Conservation (phyloP, 2,888 invertebrate genomes). For the Podabrus alpinus region DNA sequence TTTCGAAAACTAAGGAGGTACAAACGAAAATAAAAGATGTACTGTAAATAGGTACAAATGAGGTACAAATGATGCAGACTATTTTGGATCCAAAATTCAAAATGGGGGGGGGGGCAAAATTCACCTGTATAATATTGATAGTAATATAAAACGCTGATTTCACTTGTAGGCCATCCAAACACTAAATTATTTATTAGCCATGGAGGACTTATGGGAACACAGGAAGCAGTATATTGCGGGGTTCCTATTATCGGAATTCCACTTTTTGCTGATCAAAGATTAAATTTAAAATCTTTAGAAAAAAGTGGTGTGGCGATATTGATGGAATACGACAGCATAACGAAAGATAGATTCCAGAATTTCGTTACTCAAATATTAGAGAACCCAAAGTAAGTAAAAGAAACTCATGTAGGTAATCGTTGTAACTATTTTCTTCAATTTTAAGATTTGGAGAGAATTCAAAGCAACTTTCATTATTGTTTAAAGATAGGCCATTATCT, state of each 20-base stretch:
- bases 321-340: conserved; percentile 41
- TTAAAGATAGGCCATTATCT: conserved; percentile 62
- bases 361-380: neutral
- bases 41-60: no score
- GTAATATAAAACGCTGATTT: neutral
- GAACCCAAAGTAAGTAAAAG: neutral
- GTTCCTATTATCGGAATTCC: conserved; percentile 54
- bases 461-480: conserved; percentile 54
- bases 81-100: no score
- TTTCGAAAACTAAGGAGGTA: no score
- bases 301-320: conserved; percentile 59
- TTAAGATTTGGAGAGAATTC: neutral
- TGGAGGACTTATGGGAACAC: conserved; percentile 58
- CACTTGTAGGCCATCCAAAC: conserved; percentile 34
- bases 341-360: conserved; percentile 33
- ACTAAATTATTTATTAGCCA: conserved; percentile 60
- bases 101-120: no score
- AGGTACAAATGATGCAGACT: no score
- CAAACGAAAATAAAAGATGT: no score
- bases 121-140: no score
- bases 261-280: conserved; percentile 52
- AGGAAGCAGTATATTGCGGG: conserved; percentile 56
- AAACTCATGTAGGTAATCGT: neutral
- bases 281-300: conserved; percentile 60
- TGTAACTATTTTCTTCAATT: neutral